Conservation (phyloP, 2,113 vertebrate genomes). For the Trematomus loennbergii region DNA sequence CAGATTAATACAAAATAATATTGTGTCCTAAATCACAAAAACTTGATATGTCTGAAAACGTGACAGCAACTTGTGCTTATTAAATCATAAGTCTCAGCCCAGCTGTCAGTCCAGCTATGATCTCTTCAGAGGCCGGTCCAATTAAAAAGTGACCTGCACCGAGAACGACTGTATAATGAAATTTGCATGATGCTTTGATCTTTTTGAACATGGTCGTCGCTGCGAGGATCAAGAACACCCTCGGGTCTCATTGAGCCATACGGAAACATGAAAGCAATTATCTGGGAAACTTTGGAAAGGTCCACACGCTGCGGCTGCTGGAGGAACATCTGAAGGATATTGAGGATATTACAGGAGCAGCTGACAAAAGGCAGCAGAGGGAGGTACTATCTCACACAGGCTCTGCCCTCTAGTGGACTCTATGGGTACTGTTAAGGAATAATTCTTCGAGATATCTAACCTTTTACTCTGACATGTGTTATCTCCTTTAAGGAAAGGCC, state of each 20-base stretch:
- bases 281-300: slow-evolving; percentile 6
- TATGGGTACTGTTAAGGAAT: no score
- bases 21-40: background rate
- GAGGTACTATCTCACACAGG: background rate
- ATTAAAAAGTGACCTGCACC: background rate
- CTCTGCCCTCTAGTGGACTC: no score
- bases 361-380: slow-evolving; percentile 28
- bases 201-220: background rate
- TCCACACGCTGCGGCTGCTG: slow-evolving; percentile 1
- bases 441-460: no score
- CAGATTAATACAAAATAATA: background rate
- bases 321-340: slow-evolving; percentile 22
- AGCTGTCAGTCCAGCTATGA: background rate
- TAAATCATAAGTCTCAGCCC: no score
- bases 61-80: no score
- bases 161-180: background rate
- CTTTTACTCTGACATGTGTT: no score
- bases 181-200: slow-evolving; percentile 33
- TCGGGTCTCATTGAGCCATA: background rate
- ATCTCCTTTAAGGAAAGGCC: no score
- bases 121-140: background rate
- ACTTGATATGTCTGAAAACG: background rate
- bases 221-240: background rate
- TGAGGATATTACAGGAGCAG: slow-evolving; percentile 34
- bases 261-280: slow-evolving; percentile 30